A percentile compares a stretch with the other conserved stretches of the same genome.
phyloP scores from a whole-genome alignment of 2,797 vertebrate genomes.

The Falco berigora region DNA sequence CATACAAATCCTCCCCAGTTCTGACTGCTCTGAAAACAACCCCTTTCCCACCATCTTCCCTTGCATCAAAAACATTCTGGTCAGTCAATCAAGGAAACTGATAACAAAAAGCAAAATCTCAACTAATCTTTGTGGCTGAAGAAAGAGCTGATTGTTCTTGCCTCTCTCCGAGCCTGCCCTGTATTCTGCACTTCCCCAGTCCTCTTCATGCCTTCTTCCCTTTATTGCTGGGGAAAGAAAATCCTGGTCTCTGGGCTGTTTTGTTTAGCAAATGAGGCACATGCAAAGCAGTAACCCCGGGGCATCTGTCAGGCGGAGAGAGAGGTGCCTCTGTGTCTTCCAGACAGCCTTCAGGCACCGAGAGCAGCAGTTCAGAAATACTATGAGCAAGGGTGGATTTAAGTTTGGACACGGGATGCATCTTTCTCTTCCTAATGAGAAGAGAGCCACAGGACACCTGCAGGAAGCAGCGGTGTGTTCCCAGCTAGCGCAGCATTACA shows the following conservation, averaged over 20 bases:
- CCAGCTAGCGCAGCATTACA: background rate
- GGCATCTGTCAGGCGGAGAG: background rate
- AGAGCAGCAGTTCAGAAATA: background rate
- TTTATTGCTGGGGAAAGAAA: conserved; percentile 16
- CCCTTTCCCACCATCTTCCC: background rate
- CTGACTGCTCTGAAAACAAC: background rate
- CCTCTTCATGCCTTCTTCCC: conserved; percentile 5
- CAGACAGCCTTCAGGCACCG: background rate
- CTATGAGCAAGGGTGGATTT: background rate
- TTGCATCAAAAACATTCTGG: background rate
- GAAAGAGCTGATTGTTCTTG: conserved; percentile 32
- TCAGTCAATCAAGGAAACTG: background rate
- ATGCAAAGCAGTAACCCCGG: conserved; percentile 80
- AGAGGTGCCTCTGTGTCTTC: conserved; percentile 3
- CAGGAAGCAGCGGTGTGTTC: background rate
- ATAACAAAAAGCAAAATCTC: conserved; percentile 27
- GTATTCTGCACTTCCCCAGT: background rate
- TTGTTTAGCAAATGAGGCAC: conserved; percentile 88
- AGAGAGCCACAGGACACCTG: background rate
- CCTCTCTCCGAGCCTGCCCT: background rate
- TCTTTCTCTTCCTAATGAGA: background rate
- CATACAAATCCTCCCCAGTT: background rate
- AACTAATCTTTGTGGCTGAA: conserved; percentile 28
- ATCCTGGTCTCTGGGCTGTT: conserved; percentile 66
- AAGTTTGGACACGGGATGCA: background rate